Evolutionary conservation across 2,113 vertebrate species (phyloP).

Genomic region (Chaenocephalus aceratus): DNA sequence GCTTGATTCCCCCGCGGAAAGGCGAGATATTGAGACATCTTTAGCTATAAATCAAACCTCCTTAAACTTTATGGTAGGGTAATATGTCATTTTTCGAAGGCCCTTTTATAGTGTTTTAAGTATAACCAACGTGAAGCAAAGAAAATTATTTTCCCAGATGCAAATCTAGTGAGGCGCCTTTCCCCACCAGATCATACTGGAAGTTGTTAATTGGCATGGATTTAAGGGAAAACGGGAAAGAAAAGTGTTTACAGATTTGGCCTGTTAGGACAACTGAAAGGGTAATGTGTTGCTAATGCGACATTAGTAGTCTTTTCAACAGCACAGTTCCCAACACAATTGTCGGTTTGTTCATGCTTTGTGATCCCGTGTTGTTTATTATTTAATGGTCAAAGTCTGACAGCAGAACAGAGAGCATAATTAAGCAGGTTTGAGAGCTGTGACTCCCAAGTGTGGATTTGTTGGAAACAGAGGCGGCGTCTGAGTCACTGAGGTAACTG

Average conservation of each 20-base stretch:
- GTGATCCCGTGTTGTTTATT: constrained; percentile 57
- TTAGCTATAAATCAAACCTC: background rate
- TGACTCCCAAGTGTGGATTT: constrained; percentile 55
- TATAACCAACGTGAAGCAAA: background rate
- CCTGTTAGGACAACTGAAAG: constrained; percentile 33
- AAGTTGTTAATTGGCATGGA: background rate
- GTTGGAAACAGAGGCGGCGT: constrained; percentile 45
- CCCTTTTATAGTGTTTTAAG: background rate
- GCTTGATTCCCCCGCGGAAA: background rate
- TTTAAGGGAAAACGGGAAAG: background rate
- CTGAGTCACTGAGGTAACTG: constrained; percentile 40
- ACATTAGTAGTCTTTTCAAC: constrained; percentile 25
- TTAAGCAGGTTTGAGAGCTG: constrained; percentile 52
- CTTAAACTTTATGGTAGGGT: background rate
- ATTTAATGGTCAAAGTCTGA: constrained; percentile 67
- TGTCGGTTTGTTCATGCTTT: constrained; percentile 39
- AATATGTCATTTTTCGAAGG: background rate
- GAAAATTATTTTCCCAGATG: background rate
- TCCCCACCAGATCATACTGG: background rate
- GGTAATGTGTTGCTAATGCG: constrained; percentile 35
- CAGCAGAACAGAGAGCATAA: constrained; percentile 68
- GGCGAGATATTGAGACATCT: background rate
- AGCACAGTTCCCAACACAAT: constrained; percentile 17
- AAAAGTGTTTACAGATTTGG: constrained; percentile 7
- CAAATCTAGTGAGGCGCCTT: background rate